Percentiles rank a stretch among this genome's conserved stretches.
These are phyloP conservation scores for Echinops telfairi DNA, from an alignment of 2,113 vertebrate genomes.

Conservation along the genomic window DNA sequence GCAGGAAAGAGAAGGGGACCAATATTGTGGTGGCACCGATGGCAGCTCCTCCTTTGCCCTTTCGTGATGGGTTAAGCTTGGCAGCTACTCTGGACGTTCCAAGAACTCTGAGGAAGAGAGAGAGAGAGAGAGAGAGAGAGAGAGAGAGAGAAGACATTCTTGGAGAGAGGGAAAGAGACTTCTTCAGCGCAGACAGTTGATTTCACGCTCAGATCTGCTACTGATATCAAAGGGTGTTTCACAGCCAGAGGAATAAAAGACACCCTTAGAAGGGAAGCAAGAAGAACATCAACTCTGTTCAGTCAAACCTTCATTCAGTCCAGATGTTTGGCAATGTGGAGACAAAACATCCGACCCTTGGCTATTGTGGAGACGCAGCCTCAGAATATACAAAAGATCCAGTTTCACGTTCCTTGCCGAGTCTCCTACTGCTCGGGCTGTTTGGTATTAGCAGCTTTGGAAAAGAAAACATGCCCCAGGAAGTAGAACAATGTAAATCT, in stretches of 20 bases:
- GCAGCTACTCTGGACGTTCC: not conserved
- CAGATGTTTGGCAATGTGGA: conserved; percentile 79
- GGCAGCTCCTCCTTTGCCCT: not conserved
- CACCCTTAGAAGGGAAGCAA: conserved; percentile 44
- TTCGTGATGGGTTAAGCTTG: not conserved
- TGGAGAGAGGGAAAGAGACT: not conserved
- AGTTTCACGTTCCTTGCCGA: conserved; percentile 64
- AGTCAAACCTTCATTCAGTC: conserved; percentile 68
- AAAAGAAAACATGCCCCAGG: conserved; percentile 28
- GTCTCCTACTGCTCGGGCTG: conserved; percentile 40
- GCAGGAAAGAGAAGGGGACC: accelerated
- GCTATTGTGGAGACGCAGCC: conserved; percentile 70
- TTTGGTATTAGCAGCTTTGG: conserved; percentile 50
- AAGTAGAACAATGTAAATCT: conserved; percentile 37
- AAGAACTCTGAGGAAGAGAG: not conserved
- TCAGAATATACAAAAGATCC: conserved; percentile 73
- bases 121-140: not conserved
- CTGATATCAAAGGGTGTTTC: conserved; percentile 72
- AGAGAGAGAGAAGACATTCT: not conserved
- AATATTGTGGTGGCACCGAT: not conserved
- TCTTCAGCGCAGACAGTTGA: conserved; percentile 38
- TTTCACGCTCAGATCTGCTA: conserved; percentile 66
- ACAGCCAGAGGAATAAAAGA: conserved; percentile 67
- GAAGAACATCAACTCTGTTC: conserved; percentile 56
- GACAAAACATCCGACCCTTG: conserved; percentile 81